phyloP scores from a whole-genome alignment of 92 coral and sea anemone species.

The Hydrozoanthus gracilis region DNA sequence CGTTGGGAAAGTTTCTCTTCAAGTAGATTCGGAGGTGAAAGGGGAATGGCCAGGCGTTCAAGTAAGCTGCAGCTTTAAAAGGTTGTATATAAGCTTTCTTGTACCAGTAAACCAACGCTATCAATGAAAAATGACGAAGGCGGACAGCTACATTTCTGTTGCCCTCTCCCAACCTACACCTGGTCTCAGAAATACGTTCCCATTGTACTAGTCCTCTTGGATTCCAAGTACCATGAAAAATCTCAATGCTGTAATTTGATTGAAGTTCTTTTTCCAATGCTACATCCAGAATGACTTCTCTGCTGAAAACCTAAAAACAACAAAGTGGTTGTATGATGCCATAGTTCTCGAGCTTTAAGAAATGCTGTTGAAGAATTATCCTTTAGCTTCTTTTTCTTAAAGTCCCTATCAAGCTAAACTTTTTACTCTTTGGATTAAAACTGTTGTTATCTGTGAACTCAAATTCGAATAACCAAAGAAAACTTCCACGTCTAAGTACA shows the following conservation, averaged over 20 bases:
- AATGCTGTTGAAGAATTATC: too few species aligned
- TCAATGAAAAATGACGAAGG: neutral
- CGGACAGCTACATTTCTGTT: neutral
- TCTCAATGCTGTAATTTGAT: neutral
- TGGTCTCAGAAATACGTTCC: neutral
- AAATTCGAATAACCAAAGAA: too few species aligned
- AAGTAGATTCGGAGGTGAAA: neutral
- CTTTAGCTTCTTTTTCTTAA: too few species aligned
- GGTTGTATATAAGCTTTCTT: neutral
- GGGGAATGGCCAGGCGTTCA: conserved; percentile 13
- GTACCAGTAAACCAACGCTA: conserved; percentile 1
- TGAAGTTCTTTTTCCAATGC: neutral
- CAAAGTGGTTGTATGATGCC: too few species aligned
- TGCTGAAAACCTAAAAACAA: conserved; percentile 5
- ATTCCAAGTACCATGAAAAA: neutral
- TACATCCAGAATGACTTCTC: neutral
- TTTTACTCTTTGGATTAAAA: too few species aligned
- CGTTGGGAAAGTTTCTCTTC: neutral
- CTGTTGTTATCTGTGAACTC: too few species aligned
- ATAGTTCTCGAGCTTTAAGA: too few species aligned
- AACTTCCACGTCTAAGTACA: too few species aligned
- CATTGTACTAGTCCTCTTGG: neutral
- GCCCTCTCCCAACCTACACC: neutral
- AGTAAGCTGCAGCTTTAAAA: neutral
- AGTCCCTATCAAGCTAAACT: too few species aligned